These are phyloP conservation scores for Schizaphis graminum DNA, from an alignment of 2,888 invertebrate species.

Conservation along the genomic window DNA sequence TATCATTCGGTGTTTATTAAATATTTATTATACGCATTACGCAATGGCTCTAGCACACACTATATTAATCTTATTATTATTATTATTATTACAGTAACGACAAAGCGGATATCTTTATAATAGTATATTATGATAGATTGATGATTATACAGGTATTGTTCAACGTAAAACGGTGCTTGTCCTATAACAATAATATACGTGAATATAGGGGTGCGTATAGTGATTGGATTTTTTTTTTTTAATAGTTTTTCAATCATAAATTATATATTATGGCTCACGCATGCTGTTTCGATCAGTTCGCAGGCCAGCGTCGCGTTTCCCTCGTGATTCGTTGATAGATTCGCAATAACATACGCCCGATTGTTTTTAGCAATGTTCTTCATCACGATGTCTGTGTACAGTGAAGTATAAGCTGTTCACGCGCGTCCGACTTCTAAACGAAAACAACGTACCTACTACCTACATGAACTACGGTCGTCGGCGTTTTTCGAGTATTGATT, in stretches of 20 bases:
- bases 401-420: background rate
- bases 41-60: background rate
- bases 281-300: slow-evolving; percentile 80
- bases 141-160: background rate
- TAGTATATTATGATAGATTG: too few species aligned
- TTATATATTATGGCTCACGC: slow-evolving; percentile 74
- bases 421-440: background rate
- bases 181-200: background rate
- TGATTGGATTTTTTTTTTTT: background rate
- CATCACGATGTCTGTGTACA: background rate
- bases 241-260: background rate
- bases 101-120: background rate
- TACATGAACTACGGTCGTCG: background rate
- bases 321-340: slow-evolving; percentile 78
- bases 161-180: background rate
- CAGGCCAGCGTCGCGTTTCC: slow-evolving; percentile 81
- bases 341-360: slow-evolving; percentile 54
- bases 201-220: background rate
- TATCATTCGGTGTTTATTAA: background rate
- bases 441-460: background rate
- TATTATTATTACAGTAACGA: background rate
- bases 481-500: slow-evolving; percentile 33
- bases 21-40: background rate
- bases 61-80: background rate
- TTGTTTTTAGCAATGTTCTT: slow-evolving; percentile 23